Conservation (phyloP, 2,888 invertebrate genomes). For the Ormyrus rosae region DNA sequence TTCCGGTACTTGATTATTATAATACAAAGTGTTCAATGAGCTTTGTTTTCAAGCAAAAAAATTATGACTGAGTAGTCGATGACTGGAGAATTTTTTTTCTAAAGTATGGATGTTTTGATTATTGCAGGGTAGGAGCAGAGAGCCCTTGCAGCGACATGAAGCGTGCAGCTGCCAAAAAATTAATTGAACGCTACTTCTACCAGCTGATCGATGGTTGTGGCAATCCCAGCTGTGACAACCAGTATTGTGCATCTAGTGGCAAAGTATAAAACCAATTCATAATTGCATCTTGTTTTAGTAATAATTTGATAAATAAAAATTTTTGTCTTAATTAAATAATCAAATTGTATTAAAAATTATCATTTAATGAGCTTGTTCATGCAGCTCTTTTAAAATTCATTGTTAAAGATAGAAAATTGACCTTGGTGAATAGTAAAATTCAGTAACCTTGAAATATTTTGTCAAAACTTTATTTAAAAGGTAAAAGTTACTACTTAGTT, state of each 20-base stretch:
- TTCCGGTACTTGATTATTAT: constrained; percentile 26
- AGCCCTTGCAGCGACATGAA: constrained; percentile 77
- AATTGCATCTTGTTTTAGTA: background rate
- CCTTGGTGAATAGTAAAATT: too few relatives aligned
- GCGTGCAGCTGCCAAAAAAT: constrained; percentile 83
- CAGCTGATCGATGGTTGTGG: constrained; percentile 95
- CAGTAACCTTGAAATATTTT: background rate
- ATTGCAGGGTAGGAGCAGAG: constrained; percentile 72
- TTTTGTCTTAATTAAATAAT: too few relatives aligned
- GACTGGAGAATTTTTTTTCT: too few relatives aligned
- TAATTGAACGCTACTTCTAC: constrained; percentile 95
- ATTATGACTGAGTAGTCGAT: constrained; percentile 1
- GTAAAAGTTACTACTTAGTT: too few relatives aligned
- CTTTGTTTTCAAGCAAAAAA: constrained; percentile 6
- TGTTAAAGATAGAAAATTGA: background rate
- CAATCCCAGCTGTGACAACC: constrained; percentile 90
- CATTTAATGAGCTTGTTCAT: background rate
- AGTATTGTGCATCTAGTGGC: constrained; percentile 93
- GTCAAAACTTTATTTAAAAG: too few relatives aligned
- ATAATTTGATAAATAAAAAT: too few relatives aligned
- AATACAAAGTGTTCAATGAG: constrained; percentile 21
- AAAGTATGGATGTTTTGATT: background rate
- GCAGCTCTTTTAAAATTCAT: background rate
- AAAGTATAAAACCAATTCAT: constrained; percentile 78
- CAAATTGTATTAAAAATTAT: too few relatives aligned